Base-by-base conservation (phyloP, 2,113 vertebrate genomes). In the Brachionichthys hirsutus region DNA sequence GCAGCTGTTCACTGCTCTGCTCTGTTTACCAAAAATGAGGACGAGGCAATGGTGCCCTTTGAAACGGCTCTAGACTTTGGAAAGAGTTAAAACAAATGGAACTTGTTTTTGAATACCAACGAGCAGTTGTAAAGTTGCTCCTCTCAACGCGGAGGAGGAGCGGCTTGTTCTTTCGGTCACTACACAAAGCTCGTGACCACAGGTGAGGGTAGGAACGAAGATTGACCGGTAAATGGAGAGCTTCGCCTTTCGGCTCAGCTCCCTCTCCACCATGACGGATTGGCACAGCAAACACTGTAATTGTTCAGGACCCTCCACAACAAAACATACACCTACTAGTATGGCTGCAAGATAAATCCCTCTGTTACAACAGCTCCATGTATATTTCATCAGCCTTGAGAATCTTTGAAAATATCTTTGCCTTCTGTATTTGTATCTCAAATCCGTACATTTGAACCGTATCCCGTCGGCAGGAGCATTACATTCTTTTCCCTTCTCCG, bases 391-490 rank as follows among this genome's bases (percentile, higher is more conserved):
- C 7, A 19, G 9, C 50, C 52, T 68, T 16, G 56, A 11, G 2
- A 54, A 64, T 64, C 62, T 78, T 74, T 67, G 46, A 77, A 80
- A 66, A 41, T 73, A 62, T 74, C 24, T 57, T 22, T 41, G 42
- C 52, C 47, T 30, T 22, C 34, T 64, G 61, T 51, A 50, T 73
- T 82, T 85, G 48, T 49, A 34, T 65, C 74, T 55, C 24, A 51
- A 75, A 77, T 81, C 66, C 57, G 57, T 61, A 51, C 18, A 67
- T 81, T 76, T 75, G 35, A 63, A 73, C 55, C 67, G 13, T 22
- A 51, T 67, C 75, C 70, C 75, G 48, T 63, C 35, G 30, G 62
- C 69, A 70, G n/a, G 40, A 54, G 36, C 12, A 15, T 0, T 30
- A 62, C 54, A 20, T 54, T 51, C 19, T 22, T 36, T 73, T 49